A percentile compares a stretch with the other conserved stretches of the same genome.
These are phyloP conservation scores for Spodoptera exigua DNA, from an alignment of 2,888 invertebrate species.

Conservation along the genomic window DNA sequence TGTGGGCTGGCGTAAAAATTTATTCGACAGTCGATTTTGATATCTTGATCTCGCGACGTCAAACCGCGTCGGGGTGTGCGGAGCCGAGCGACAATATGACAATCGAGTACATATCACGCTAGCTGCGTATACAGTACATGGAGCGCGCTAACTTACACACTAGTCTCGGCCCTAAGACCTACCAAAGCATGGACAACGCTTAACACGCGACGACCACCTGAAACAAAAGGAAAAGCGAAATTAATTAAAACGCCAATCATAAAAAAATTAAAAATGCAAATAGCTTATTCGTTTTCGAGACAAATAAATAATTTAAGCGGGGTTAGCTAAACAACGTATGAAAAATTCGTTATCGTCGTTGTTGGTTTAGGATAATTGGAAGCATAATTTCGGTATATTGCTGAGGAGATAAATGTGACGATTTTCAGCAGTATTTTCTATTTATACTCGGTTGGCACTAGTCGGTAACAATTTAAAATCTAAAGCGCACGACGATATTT, in stretches of 20 bases:
- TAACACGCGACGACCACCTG: slow-evolving; percentile 86
- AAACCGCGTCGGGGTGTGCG: slow-evolving; percentile 67
- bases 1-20: slow-evolving; percentile 86
- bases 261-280: slow-evolving; percentile 72
- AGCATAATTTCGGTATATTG: slow-evolving; percentile 49
- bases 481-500: slow-evolving; percentile 63
- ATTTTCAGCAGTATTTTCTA: slow-evolving; percentile 50
- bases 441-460: slow-evolving; percentile 56
- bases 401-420: slow-evolving; percentile 52
- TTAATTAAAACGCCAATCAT: slow-evolving; percentile 88
- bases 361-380: slow-evolving; percentile 61
- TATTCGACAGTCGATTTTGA: slow-evolving; percentile 84
- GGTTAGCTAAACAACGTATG: slow-evolving; percentile 50
- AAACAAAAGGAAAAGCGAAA: slow-evolving; percentile 90
- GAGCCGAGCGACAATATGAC: slow-evolving; percentile 65
- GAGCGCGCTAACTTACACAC: slow-evolving; percentile 70
- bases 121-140: slow-evolving; percentile 54
- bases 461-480: slow-evolving; percentile 56
- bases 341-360: slow-evolving; percentile 50
- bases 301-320: slow-evolving; percentile 59
- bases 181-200: slow-evolving; percentile 79
- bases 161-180: slow-evolving; percentile 70
- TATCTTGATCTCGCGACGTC: slow-evolving; percentile 84
- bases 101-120: slow-evolving; percentile 52
- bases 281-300: slow-evolving; percentile 58